Percentiles rank a stretch among this genome's conserved stretches.
These are phyloP conservation scores for Kryphioiulus occultus DNA, from an alignment of 2,888 invertebrate genomes.

Conservation along the genomic window DNA sequence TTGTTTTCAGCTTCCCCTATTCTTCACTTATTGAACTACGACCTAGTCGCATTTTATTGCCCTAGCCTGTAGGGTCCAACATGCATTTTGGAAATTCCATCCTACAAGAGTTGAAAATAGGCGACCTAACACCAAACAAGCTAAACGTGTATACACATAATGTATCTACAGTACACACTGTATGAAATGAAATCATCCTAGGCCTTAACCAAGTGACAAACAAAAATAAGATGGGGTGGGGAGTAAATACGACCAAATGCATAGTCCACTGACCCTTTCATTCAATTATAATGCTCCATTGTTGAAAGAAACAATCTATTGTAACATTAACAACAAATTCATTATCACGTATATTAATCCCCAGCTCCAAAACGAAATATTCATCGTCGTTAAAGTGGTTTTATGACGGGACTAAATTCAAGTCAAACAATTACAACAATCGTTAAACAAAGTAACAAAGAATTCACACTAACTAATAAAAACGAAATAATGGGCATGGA, in stretches of 20 bases:
- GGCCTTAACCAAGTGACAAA: not conserved
- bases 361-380: slow-evolving; percentile 27
- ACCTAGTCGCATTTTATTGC: slow-evolving; percentile 14
- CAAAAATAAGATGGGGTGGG: not conserved
- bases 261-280: slow-evolving; percentile 33
- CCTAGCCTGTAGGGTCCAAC: slow-evolving; percentile 1
- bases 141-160: not conserved
- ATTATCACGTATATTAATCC: slow-evolving; percentile 26
- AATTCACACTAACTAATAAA: slow-evolving; percentile 31
- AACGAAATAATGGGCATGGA: not conserved
- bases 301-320: slow-evolving; percentile 39
- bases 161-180: too few relatives aligned
- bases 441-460: slow-evolving; percentile 29
- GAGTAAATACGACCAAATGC: not conserved
- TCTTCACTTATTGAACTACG: slow-evolving; percentile 30
- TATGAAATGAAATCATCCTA: not conserved
- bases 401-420: not conserved
- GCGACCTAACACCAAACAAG: not conserved
- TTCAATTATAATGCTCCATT: slow-evolving; percentile 28
- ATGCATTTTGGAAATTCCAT: not conserved
- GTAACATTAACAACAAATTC: slow-evolving; percentile 40
- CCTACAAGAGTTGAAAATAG: not conserved
- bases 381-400: slow-evolving; percentile 32
- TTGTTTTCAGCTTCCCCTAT: not conserved
- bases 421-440: slow-evolving; percentile 39